Evolutionary conservation across 2,797 vertebrate species (phyloP).

Genomic region (Limnodromus scolopaceus): DNA sequence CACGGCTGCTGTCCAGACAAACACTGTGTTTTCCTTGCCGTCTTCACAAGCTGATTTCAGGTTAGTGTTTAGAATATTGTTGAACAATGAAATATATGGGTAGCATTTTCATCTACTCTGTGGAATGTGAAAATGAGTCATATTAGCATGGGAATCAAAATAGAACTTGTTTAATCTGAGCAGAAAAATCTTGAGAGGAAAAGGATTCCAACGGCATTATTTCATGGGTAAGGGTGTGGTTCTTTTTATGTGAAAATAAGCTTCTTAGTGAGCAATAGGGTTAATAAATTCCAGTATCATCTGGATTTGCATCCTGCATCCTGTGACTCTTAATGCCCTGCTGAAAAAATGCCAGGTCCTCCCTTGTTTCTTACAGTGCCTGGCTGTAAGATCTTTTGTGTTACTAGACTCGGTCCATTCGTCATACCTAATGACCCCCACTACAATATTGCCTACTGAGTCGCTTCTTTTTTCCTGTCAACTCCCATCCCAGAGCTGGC

Average conservation of each 20-base stretch:
- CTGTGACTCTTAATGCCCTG: neutral
- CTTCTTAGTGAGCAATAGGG: neutral
- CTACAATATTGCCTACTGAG: neutral
- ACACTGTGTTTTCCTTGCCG: neutral
- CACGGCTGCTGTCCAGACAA: neutral
- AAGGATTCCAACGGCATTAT: slow-evolving; percentile 32
- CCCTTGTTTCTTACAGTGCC: neutral
- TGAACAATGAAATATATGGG: neutral
- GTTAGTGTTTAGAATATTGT: slow-evolving; percentile 69
- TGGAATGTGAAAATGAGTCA: slow-evolving; percentile 60
- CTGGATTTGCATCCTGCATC: neutral
- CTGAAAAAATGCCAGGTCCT: neutral
- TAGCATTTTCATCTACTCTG: slow-evolving; percentile 31
- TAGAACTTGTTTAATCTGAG: slow-evolving; percentile 56
- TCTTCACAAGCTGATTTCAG: slow-evolving; percentile 64
- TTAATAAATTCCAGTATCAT: neutral
- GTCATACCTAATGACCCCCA: neutral
- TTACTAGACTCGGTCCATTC: neutral
- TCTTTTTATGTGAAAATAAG: neutral
- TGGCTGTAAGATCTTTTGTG: neutral
- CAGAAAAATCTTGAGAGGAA: slow-evolving; percentile 34
- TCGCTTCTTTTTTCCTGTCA: neutral
- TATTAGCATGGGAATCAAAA: slow-evolving; percentile 53
- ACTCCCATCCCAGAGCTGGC: neutral
- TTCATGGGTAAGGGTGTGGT: slow-evolving; percentile 13